phyloP scores from a whole-genome alignment of 1,140 invertebrate genomes.

The Choristoneura fumiferana region DNA sequence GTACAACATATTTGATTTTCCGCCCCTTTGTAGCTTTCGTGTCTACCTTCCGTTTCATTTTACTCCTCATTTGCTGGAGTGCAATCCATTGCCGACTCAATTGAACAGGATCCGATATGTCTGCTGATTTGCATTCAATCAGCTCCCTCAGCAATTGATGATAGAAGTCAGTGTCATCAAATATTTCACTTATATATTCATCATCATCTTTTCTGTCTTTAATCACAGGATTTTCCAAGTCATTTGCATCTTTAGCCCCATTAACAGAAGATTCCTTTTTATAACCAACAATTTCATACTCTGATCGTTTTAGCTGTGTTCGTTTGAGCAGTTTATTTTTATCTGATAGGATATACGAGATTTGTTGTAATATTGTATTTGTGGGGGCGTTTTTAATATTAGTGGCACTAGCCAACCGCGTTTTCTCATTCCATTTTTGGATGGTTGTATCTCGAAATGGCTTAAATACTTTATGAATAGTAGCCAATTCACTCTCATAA shows the following conservation, averaged over 20 bases:
- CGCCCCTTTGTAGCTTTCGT: conserved; percentile 95
- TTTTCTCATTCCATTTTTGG: conserved; percentile 96
- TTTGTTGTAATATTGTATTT: conserved; percentile 90
- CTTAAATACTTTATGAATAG: conserved; percentile 82
- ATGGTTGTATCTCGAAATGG: conserved; percentile 88
- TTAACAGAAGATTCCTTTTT: conserved; percentile 41
- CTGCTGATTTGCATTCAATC: conserved; percentile 93
- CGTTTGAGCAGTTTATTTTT: conserved; percentile 86
- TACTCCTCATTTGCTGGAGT: conserved; percentile 92
- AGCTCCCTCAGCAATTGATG: conserved; percentile 94
- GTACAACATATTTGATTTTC: conserved; percentile 93
- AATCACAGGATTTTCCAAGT: conserved; percentile 40
- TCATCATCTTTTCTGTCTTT: conserved; percentile 74
- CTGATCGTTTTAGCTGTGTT: conserved; percentile 89
- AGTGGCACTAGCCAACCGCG: conserved; percentile 82
- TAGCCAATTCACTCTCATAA: conserved; percentile 81
- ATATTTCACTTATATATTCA: conserved; percentile 91
- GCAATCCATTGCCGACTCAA: conserved; percentile 92
- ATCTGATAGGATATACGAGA: conserved; percentile 90
- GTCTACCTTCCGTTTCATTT: conserved; percentile 94
- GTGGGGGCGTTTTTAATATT: conserved; percentile 82
- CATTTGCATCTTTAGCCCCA: conserved; percentile 51
- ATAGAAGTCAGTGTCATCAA: conserved; percentile 98
- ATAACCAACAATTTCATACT: conserved; percentile 86
- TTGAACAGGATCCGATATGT: conserved; percentile 89